Evolutionary conservation across 2,113 vertebrate genomes (phyloP).

Genomic region (Sorex araneus): DNA sequence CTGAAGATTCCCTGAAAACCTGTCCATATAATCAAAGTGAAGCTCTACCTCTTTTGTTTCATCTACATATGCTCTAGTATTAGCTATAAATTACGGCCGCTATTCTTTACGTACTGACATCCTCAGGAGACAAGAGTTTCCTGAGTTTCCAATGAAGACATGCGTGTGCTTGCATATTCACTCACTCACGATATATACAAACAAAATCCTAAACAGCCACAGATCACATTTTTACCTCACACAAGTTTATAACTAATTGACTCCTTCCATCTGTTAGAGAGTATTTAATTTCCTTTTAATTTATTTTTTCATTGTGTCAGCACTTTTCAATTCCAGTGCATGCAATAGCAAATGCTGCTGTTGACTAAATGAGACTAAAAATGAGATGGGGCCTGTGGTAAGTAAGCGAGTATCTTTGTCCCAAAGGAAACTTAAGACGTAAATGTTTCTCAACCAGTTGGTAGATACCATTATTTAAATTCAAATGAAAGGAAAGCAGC

Average conservation of each 20-base stretch:
- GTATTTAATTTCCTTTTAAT: conserved; percentile 79
- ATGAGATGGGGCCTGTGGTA: conserved; percentile 71
- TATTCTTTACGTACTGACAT: not conserved
- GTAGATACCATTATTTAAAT: conserved; percentile 74
- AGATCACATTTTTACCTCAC: conserved; percentile 60
- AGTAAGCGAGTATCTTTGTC: conserved; percentile 56
- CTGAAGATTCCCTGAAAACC: not conserved
- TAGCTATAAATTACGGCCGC: not conserved
- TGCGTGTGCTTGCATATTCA: accelerated
- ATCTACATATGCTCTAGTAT: not conserved
- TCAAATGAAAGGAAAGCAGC: conserved; percentile 63
- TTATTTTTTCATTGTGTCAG: conserved; percentile 77
- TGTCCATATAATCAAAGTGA: not conserved
- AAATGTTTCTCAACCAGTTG: conserved; percentile 71
- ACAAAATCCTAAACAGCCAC: conserved; percentile 19
- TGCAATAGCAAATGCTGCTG: conserved; percentile 67
- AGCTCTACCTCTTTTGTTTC: not conserved
- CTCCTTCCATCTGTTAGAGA: conserved; percentile 75
- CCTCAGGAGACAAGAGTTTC: not conserved
- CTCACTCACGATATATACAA: not conserved
- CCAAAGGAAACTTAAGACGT: conserved; percentile 67
- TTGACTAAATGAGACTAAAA: conserved; percentile 68
- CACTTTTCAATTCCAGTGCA: conserved; percentile 71
- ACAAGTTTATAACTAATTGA: conserved; percentile 75
- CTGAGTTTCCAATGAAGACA: not conserved